Base-by-base conservation (phyloP, 2,113 vertebrate species). In the Tyto alba region DNA sequence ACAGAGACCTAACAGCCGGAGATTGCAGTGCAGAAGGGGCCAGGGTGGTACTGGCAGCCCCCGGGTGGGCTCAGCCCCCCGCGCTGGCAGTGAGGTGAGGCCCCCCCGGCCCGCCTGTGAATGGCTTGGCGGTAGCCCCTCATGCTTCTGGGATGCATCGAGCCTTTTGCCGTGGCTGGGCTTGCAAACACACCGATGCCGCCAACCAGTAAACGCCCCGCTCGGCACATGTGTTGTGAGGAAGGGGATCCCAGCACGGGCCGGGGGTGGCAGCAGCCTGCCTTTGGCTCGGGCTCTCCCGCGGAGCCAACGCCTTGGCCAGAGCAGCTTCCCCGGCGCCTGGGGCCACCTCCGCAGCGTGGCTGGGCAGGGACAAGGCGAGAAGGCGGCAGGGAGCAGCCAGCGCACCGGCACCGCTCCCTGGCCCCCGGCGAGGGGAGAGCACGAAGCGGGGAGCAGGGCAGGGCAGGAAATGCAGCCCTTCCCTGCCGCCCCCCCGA, bases 171-270 rank as follows among this genome's bases (percentile, higher is more conserved):
- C 9, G 47, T 0, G 50, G 63, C 95, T 77, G 79, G 67, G 96
- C 95, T 93, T 36, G 67, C 94, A 45, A 92, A 80, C 13, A 50
- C 71, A 43, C 14, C 11, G 13, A 12, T 7, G 75, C 59, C 7
- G 86, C 89, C 94, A 86, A 77, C 27, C 81, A 73, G 76, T 73
- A 40, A 56, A 0, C 38, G 47, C 85, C 72, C 40, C 40, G 36
- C 92, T 83, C 71, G 1, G 45, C 82, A 62, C 88, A 52, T 17
- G 82, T 6, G 74, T 78, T 6, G 62, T 20, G 83, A 50, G 90
- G 95, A 97, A 73, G 92, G 92, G 92, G 94, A 92, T 88, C 90
- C 95, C 94, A 43, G 62, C 90, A 68, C 19, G 34, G 94, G 88
- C 56, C 16, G 36, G 85, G 88, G 82, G 40, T 36, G 88, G 91